Conservation (phyloP, 2,888 invertebrate species). For the Parelbella ahira region DNA sequence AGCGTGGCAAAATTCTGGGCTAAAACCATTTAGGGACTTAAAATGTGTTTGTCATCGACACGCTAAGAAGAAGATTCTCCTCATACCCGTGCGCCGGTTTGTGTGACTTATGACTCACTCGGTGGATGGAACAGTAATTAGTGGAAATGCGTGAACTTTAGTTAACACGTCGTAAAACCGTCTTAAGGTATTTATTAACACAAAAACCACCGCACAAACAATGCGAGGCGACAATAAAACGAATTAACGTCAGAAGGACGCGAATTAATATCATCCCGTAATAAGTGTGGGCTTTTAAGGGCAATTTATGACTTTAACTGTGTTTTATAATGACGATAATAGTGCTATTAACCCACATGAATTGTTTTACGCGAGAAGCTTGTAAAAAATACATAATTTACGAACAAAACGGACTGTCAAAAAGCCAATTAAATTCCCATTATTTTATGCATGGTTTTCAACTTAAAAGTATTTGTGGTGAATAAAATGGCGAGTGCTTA, state of each 20-base stretch:
- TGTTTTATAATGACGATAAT: constrained; percentile 20
- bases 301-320: constrained; percentile 25
- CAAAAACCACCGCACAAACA: too few species aligned
- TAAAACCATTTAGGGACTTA: too few species aligned
- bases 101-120: too few species aligned
- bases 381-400: constrained; percentile 18
- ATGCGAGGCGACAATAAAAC: constrained; percentile 3
- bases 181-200: too few species aligned
- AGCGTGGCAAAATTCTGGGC: too few species aligned
- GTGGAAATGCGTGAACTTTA: too few species aligned
- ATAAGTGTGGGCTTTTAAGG: constrained; percentile 25
- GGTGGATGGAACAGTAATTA: too few species aligned
- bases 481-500: background rate
- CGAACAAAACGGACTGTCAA: constrained; percentile 17
- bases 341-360: constrained; percentile 24
- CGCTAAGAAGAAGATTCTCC: too few species aligned
- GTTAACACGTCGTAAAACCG: too few species aligned
- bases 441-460: constrained; percentile 16
- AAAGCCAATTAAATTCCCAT: constrained; percentile 25
- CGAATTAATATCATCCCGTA: constrained; percentile 31
- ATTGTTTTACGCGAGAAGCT: constrained; percentile 22
- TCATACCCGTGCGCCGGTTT: too few species aligned
- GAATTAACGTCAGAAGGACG: constrained; percentile 7
- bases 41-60: too few species aligned
- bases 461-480: constrained; percentile 15